These are phyloP conservation scores for Drosophila repletoides DNA, from an alignment of 1,140 invertebrate genomes.

Conservation along the genomic window DNA sequence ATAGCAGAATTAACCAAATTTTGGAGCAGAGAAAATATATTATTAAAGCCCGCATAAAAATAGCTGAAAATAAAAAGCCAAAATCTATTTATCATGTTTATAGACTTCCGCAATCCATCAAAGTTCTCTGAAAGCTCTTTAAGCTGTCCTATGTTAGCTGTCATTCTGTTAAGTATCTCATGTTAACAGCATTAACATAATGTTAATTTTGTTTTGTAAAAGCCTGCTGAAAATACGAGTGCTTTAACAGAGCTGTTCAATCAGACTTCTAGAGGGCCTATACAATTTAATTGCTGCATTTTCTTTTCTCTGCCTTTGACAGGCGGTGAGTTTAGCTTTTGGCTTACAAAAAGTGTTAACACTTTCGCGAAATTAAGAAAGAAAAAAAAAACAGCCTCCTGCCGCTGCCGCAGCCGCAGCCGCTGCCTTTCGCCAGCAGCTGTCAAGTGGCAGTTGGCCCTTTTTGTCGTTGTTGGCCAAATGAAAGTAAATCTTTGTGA, in stretches of 20 bases:
- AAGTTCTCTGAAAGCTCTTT: too few relatives aligned
- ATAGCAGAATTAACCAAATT: too few relatives aligned
- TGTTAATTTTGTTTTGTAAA: too few relatives aligned
- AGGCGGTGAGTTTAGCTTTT: background rate
- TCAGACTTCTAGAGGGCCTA: too few relatives aligned
- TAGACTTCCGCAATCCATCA: too few relatives aligned
- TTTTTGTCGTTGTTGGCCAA: constrained; percentile 44
- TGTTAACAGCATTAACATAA: background rate
- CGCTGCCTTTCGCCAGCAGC: constrained; percentile 67
- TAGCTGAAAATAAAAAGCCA: too few relatives aligned
- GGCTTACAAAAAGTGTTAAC: background rate
- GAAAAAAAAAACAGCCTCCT: background rate
- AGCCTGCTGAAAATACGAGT: too few relatives aligned
- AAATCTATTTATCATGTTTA: too few relatives aligned
- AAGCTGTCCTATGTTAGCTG: too few relatives aligned
- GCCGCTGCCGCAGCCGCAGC: background rate
- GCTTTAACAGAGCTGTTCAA: background rate
- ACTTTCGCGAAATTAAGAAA: constrained; percentile 1
- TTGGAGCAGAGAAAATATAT: too few relatives aligned
- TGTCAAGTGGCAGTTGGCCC: constrained; percentile 64
- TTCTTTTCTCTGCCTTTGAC: background rate
- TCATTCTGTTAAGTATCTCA: too few relatives aligned
- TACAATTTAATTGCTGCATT: background rate
- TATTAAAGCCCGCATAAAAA: too few relatives aligned
- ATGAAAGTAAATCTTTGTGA: constrained; percentile 74